A percentile compares a stretch with the other conserved stretches of the same genome.
Evolutionary conservation across 2,797 vertebrate genomes (phyloP).

Genomic region (Pachyuromys duprasi): DNA sequence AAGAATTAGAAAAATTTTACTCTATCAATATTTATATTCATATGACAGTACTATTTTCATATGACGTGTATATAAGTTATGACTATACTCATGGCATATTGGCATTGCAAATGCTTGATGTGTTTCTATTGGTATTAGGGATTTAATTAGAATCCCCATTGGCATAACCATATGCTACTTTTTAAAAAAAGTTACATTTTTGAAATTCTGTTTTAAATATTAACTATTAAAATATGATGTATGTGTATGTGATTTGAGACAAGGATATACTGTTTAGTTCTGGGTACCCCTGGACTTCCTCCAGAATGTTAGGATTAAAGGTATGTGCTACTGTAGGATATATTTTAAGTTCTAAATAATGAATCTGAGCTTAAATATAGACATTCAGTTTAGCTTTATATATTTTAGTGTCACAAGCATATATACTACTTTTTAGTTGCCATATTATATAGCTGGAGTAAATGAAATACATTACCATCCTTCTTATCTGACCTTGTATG

Average conservation of each 20-base stretch:
- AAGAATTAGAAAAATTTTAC: background rate
- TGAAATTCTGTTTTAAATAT: background rate
- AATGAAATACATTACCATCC: background rate
- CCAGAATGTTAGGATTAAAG: background rate
- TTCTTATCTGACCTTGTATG: background rate
- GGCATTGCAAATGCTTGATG: background rate
- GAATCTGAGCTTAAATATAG: background rate
- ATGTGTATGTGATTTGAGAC: background rate
- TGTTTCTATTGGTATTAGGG: background rate
- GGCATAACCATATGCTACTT: background rate
- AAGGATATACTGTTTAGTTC: background rate
- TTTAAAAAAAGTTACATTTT: slow-evolving; percentile 8
- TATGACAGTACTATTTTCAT: background rate
- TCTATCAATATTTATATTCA: background rate
- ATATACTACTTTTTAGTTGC: background rate
- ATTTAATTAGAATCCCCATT: background rate
- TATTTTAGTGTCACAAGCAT: slow-evolving; percentile 4
- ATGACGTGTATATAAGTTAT: background rate
- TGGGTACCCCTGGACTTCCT: background rate
- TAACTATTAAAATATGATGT: background rate
- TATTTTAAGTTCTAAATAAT: background rate
- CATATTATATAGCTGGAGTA: background rate
- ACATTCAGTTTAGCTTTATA: accelerated
- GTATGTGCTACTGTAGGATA: background rate
- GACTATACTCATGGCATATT: background rate